A percentile compares a stretch with the other conserved stretches of the same genome.
phyloP scores from a whole-genome alignment of 1,140 invertebrate species.

The Fopius arisanus region DNA sequence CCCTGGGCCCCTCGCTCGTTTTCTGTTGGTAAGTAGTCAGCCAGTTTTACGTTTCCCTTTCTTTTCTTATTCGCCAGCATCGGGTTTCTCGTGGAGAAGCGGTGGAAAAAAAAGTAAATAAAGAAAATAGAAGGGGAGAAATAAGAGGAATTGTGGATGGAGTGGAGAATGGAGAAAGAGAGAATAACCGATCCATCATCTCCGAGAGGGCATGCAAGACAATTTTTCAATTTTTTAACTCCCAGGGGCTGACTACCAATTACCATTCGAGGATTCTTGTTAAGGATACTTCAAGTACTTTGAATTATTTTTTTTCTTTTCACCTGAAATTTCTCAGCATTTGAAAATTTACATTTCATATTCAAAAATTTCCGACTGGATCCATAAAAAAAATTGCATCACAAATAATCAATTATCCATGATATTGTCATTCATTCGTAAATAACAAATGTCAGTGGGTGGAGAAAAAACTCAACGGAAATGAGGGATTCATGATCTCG shows the following conservation, averaged over 20 bases:
- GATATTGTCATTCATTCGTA: background rate
- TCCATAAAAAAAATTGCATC: too few species aligned
- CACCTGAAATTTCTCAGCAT: too few species aligned
- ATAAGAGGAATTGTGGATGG: slow-evolving; percentile 25
- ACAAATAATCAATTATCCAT: background rate
- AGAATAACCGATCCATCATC: slow-evolving; percentile 38
- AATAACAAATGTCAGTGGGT: background rate
- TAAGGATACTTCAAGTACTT: too few species aligned
- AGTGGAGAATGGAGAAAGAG: slow-evolving; percentile 17
- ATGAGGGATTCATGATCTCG: background rate
- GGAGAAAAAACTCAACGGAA: background rate
- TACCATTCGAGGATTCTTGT: background rate
- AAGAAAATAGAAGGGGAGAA: background rate
- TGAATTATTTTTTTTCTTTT: too few species aligned
- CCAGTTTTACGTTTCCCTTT: slow-evolving; percentile 38
- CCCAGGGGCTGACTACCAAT: background rate
- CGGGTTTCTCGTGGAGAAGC: slow-evolving; percentile 5
- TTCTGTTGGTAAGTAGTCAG: slow-evolving; percentile 29
- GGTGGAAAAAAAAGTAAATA: background rate
- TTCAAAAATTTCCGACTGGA: too few species aligned
- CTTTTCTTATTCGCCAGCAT: slow-evolving; percentile 32
- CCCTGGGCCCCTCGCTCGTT: background rate
- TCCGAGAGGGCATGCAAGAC: slow-evolving; percentile 9
- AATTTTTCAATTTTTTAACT: slow-evolving; percentile 19
- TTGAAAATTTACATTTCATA: too few species aligned